Percentiles rank a stretch among this genome's conserved stretches.
Conservation (phyloP, 2,888 invertebrate genomes). For the Julus scandinavius region DNA sequence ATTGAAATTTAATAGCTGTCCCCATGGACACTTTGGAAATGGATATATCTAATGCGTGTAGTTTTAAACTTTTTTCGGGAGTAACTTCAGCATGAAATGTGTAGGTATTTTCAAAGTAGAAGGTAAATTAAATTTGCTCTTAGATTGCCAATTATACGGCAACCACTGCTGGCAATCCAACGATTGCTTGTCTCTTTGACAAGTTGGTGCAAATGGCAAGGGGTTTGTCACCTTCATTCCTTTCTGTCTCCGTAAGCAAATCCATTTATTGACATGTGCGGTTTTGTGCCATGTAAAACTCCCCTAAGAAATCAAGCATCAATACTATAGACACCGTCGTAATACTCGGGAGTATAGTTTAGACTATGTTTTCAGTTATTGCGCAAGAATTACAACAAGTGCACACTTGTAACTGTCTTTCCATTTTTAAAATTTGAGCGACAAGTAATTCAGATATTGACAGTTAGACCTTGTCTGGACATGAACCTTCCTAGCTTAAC, state of each 20-base stretch:
- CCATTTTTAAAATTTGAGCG: too few relatives aligned
- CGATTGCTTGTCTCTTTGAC: background rate
- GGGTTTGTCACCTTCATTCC: background rate
- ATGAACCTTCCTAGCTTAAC: background rate
- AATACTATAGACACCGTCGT: background rate
- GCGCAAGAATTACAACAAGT: background rate
- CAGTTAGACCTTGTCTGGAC: background rate
- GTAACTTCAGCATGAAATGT: background rate
- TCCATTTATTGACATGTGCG: background rate
- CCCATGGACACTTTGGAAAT: background rate
- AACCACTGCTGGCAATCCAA: background rate
- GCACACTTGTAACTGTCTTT: background rate
- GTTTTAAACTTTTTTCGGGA: background rate
- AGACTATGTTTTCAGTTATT: background rate
- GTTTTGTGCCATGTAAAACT: background rate
- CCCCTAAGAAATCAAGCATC: background rate
- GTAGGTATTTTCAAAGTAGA: background rate
- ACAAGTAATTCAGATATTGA: background rate
- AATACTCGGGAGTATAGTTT: background rate
- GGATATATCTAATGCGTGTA: background rate
- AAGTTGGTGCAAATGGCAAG: background rate
- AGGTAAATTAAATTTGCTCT: background rate
- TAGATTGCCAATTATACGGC: background rate
- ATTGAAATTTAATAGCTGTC: background rate
- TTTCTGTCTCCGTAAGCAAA: background rate